These are phyloP conservation scores for Hetaerina titia DNA, from an alignment of 2,888 invertebrate genomes.

Conservation along the genomic window DNA sequence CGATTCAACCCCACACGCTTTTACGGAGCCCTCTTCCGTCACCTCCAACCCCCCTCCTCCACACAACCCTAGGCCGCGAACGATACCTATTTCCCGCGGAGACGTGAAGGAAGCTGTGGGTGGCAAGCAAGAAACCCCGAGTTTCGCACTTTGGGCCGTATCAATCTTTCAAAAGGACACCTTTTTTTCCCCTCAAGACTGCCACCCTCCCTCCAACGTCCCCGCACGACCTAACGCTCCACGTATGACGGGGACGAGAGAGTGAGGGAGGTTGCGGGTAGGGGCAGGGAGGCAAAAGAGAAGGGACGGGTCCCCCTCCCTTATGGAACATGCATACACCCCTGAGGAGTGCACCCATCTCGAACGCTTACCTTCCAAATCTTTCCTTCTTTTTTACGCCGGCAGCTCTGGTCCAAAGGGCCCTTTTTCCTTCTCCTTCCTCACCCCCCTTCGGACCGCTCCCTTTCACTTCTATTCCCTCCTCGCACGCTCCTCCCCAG, in stretches of 20 bases:
- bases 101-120: conserved; percentile 42
- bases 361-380: conserved; percentile 59
- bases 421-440: not conserved
- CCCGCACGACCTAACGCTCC: not conserved
- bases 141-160: conserved; percentile 64
- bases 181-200: not conserved
- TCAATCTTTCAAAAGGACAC: conserved; percentile 59
- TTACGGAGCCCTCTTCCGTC: not conserved
- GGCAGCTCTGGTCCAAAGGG: not conserved
- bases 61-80: not conserved
- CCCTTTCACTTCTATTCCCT: no score
- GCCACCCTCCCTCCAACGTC: not conserved
- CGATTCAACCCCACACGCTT: not conserved
- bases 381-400: conserved; percentile 61
- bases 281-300: not conserved
- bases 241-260: not conserved
- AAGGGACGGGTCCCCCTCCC: not conserved
- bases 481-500: not conserved
- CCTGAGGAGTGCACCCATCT: conserved; percentile 54
- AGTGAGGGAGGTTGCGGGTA: not conserved
- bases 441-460: not conserved
- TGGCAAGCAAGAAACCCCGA: conserved; percentile 34
- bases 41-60: not conserved
- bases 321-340: conserved; percentile 5
- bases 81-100: conserved; percentile 34